phyloP scores from a whole-genome alignment of 2,888 invertebrate species.

The Netelia virgata region DNA sequence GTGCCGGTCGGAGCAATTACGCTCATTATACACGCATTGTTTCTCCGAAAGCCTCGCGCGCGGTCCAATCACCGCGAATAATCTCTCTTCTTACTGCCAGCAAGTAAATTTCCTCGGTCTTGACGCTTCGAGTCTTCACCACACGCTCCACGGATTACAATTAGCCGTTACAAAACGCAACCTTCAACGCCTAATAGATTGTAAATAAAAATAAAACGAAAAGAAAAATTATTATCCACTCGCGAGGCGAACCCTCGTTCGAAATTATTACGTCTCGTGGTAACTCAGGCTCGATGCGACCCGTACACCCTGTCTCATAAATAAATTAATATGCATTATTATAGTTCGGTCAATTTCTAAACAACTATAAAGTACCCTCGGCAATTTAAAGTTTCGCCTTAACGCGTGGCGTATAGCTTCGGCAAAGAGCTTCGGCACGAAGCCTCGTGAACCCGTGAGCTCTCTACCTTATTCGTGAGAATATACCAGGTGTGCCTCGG shows the following conservation, averaged over 20 bases:
- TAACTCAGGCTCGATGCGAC: no score
- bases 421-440: neutral
- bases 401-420: neutral
- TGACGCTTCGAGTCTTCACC: neutral
- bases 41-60: conserved; percentile 48
- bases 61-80: conserved; percentile 22
- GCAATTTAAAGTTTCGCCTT: conserved; percentile 16
- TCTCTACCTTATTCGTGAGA: conserved; percentile 49
- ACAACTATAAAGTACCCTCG: neutral
- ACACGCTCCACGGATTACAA: neutral
- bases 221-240: no score
- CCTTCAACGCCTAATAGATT: no score
- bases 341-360: conserved; percentile 11
- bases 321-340: neutral
- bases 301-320: neutral
- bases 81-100: conserved; percentile 26
- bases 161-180: neutral
- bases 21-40: conserved; percentile 58
- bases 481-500: conserved; percentile 57
- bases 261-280: no score
- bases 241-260: no score
- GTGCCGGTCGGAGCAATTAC: conserved; percentile 51
- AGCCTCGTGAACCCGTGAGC: neutral
- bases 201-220: no score
- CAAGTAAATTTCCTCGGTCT: neutral